Evolutionary conservation across 2,113 vertebrate species (phyloP).

Genomic region (Mesitornis unicolor): DNA sequence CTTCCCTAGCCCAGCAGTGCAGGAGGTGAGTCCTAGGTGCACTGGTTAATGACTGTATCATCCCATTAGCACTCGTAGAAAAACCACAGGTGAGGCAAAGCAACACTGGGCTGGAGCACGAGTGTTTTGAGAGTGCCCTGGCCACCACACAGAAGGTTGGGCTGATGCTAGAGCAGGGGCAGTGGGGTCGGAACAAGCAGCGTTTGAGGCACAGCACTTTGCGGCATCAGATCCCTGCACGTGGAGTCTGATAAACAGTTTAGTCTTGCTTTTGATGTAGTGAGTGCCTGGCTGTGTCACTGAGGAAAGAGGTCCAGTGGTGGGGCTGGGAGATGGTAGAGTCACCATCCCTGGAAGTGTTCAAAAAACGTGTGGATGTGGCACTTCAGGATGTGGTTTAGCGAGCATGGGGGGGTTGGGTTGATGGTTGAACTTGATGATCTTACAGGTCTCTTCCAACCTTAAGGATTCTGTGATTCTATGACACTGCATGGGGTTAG

Average conservation of each 20-base stretch:
- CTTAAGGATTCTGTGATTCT: too few relatives aligned
- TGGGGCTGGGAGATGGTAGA: neutral
- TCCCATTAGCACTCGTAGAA: too few relatives aligned
- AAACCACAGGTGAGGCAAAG: neutral
- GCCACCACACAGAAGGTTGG: accelerated
- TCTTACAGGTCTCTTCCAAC: too few relatives aligned
- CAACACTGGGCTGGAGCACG: accelerated
- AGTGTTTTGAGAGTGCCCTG: neutral
- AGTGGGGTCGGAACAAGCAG: neutral
- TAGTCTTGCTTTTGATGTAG: neutral
- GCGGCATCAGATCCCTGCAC: neutral
- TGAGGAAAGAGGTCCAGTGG: neutral
- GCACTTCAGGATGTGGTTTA: too few relatives aligned
- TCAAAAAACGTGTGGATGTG: too few relatives aligned
- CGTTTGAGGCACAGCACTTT: neutral
- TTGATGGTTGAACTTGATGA: too few relatives aligned
- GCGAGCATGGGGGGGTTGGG: too few relatives aligned
- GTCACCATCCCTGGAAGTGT: too few relatives aligned
- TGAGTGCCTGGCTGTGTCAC: neutral
- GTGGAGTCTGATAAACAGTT: accelerated
- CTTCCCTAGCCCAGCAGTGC: neutral
- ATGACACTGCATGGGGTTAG: neutral
- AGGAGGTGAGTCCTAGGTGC: neutral
- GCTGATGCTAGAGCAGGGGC: neutral
- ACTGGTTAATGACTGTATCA: too few relatives aligned